Percentiles rank a stretch among this genome's conserved stretches.
These are phyloP conservation scores for Diplogasteroides magnus DNA, from an alignment of 1,140 invertebrate genomes.

Conservation along the genomic window DNA sequence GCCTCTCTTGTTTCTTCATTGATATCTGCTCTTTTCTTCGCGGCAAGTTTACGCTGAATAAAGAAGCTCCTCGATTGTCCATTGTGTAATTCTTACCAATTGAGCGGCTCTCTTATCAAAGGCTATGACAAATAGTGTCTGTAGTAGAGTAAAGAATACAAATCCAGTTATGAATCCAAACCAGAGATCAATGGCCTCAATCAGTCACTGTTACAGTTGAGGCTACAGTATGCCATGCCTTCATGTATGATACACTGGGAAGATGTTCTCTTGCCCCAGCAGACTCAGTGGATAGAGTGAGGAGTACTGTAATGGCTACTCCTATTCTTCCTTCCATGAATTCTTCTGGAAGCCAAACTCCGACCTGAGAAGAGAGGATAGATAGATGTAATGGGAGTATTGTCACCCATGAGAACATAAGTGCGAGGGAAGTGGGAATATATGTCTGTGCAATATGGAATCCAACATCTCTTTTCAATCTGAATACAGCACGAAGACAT, in stretches of 20 bases:
- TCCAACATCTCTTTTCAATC: slow-evolving; percentile 78
- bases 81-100: slow-evolving; percentile 33
- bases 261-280: slow-evolving; percentile 53
- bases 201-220: too few species aligned
- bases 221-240: slow-evolving; percentile 33
- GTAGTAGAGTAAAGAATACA: slow-evolving; percentile 53
- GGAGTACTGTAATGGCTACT: slow-evolving; percentile 52
- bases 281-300: slow-evolving; percentile 53
- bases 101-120: slow-evolving; percentile 54
- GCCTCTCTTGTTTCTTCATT: slow-evolving; percentile 49
- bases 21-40: slow-evolving; percentile 46
- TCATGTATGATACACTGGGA: slow-evolving; percentile 54
- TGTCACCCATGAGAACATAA: slow-evolving; percentile 75
- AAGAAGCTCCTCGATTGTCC: slow-evolving; percentile 17
- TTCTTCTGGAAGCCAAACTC: slow-evolving; percentile 53
- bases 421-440: slow-evolving; percentile 75
- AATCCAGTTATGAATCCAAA: slow-evolving; percentile 55
- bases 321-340: slow-evolving; percentile 55
- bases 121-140: slow-evolving; percentile 53
- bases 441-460: slow-evolving; percentile 82
- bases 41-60: slow-evolving; percentile 49
- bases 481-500: slow-evolving; percentile 68
- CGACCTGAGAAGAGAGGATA: slow-evolving; percentile 21
- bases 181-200: slow-evolving; percentile 54
- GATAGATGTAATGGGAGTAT: too few species aligned